Conservation (phyloP, 2,113 vertebrate genomes). For the Osmerus eperlanus region DNA sequence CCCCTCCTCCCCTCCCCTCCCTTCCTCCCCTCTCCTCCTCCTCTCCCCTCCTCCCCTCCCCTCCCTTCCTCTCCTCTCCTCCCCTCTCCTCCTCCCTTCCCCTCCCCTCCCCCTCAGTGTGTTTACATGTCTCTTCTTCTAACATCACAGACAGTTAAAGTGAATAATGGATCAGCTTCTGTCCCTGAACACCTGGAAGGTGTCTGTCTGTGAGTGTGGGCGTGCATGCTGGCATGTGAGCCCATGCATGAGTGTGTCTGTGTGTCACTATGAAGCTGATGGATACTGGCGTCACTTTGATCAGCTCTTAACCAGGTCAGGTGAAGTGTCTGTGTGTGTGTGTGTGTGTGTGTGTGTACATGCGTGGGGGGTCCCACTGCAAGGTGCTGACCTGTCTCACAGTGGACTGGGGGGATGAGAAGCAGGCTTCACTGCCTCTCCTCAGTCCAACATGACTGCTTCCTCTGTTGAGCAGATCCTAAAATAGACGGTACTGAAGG, state of each 20-base stretch:
- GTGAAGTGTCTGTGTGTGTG: too few species aligned
- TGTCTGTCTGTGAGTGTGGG: slow-evolving; percentile 6
- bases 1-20: background rate
- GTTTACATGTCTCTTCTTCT: slow-evolving; percentile 10
- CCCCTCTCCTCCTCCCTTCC: too few species aligned
- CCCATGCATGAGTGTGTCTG: slow-evolving; percentile 14
- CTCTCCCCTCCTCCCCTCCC: too few species aligned
- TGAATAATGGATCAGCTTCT: slow-evolving; percentile 36
- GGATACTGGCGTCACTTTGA: slow-evolving; percentile 9
- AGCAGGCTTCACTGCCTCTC: too few species aligned
- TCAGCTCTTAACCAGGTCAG: slow-evolving; percentile 13
- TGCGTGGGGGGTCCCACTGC: background rate
- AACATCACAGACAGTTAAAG: slow-evolving; percentile 11
- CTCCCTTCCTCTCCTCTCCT: too few species aligned
- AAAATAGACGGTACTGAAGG: background rate
- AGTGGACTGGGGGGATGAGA: too few species aligned
- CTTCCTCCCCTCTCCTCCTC: background rate
- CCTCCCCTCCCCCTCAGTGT: slow-evolving; percentile 16
- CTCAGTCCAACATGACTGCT: too few species aligned
- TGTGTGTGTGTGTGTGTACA: background rate
- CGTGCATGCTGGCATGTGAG: slow-evolving; percentile 7
- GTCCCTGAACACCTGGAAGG: slow-evolving; percentile 30
- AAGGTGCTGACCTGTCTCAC: too few species aligned
- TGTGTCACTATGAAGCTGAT: slow-evolving; percentile 2
- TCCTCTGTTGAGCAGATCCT: too few species aligned